Base-by-base conservation (phyloP, 2,113 vertebrate genomes). In the Paralichthys olivaceus region DNA sequence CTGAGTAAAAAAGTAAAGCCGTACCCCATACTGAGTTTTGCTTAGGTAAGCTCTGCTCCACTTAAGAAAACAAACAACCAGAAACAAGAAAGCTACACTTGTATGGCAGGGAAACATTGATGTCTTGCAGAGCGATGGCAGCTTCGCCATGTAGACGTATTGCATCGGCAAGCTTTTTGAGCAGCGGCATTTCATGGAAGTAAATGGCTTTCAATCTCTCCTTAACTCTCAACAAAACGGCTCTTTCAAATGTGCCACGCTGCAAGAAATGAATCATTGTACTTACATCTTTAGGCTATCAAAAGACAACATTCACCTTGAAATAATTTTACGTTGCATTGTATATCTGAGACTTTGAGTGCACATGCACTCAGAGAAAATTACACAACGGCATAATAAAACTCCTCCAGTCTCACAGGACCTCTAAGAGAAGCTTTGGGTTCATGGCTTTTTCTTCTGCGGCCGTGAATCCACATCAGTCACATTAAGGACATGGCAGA, bases 11-110 rank as follows among this genome's bases (percentile, higher is more conserved):
- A 55, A 55, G 4, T 12, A 84, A 62, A 58, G 72, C 66, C 64
- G 72, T 86, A 83, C 85, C 86, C 78, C 59, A 71, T 79, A 59
- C 22, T 45, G 84, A 81, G 74, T 79, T 91, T 82, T 91, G 87
- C 87, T 92, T 81, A 66, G 83, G 72, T 89, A 87, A 84, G 72
- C 81, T 76, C 77, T 57, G 71, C 53, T 85, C 49, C 75, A 88
- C 84, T 84, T 87, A 78, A 76, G 72, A 85, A 81, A 86, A 86
- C 82, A 90, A 91, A 88, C 80, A 91, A 81, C 66, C 69, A 83
- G 73, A 74, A 87, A 90, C 87, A 87, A 60, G 75, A 87, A 77
- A 72, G 68, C 78, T 71, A 84, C 84, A 84, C 79, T 88, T 75
- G 88, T 86, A 81, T 61, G 62, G 65, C 62, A 37, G 83, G 67